Base-by-base conservation (phyloP, 2,888 invertebrate genomes). In the Fragum whitleyi region DNA sequence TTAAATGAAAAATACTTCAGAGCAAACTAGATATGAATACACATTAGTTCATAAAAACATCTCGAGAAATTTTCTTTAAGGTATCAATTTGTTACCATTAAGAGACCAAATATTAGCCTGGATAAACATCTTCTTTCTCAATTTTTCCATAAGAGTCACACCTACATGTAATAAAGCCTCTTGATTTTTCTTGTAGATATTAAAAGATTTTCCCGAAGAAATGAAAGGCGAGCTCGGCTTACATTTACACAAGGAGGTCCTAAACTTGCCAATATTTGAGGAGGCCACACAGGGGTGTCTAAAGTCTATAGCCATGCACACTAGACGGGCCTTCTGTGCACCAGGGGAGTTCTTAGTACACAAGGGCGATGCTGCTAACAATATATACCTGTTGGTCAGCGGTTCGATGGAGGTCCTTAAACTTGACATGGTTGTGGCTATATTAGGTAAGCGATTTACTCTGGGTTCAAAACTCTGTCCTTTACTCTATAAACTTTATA, bases 391-490 rank as follows among this genome's bases (percentile, higher is more conserved):
- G 94, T 96, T 98, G 87, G 98, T 98, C 95, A 98, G 98, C 93
- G 98, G 98, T 7, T 98, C 98, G 36, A 98, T 98, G 98, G 98
- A 98, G 95, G 98, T 98, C 61, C 97, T 98, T 91, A 98, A 98
- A 94, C 97, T 98, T 91, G 97, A 97, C 85, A 98, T 98, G 97
- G 98, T 98, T 72, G 98, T 98, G 26, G 98, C 98, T 78, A 98
- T 99, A 91, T 95, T 98, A 87, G 98, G 98, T 98, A 95, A 96
- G 96, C 28, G 14, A 51, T 32, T 28, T 39, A 39, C n/a, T n/a
- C n/a, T n/a, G n/a, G n/a, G n/a, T n/a, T n/a, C n/a, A n/a, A n/a
- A n/a, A n/a, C n/a, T n/a, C n/a, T n/a, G n/a, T n/a, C n/a, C n/a
- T n/a, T n/a, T n/a, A n/a, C n/a, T n/a, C 9, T 26, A 6, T 57